phyloP scores from a whole-genome alignment of 2,113 vertebrate species.

The Corythaixoides concolor region DNA sequence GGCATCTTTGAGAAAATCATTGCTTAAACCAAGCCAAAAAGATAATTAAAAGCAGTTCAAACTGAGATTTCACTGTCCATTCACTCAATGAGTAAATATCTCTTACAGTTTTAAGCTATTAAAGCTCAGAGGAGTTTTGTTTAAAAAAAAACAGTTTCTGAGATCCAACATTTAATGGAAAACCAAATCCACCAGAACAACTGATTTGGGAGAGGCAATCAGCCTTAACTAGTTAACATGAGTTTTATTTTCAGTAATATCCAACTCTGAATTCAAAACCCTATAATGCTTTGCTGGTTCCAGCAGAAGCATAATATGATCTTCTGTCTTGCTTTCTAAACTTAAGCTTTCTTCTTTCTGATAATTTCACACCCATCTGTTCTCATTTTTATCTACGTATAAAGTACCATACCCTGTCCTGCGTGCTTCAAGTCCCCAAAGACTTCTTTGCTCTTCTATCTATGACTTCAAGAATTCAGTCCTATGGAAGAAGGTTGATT shows the following conservation, averaged over 20 bases:
- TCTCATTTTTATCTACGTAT: not conserved
- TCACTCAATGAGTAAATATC: not conserved
- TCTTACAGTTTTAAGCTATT: constrained; percentile 40
- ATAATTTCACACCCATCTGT: not conserved
- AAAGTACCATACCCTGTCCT: not conserved
- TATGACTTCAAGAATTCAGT: not conserved
- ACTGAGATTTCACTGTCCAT: constrained; percentile 10
- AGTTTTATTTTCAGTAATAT: constrained; percentile 32
- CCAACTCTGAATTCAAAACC: constrained; percentile 1
- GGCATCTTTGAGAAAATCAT: constrained; percentile 28
- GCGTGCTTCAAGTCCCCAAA: not conserved
- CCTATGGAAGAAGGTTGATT: not conserved
- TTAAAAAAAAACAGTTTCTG: not conserved
- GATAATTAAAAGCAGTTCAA: constrained; percentile 58
- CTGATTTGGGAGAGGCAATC: constrained; percentile 1
- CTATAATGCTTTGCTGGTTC: not conserved
- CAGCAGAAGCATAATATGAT: not conserved
- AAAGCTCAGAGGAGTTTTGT: constrained; percentile 27
- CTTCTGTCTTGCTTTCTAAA: not conserved
- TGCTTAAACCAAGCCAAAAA: constrained; percentile 42
- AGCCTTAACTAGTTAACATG: not conserved
- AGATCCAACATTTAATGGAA: constrained; percentile 6
- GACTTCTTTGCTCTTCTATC: not conserved
- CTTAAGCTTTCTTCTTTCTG: not conserved
- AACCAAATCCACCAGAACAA: constrained; percentile 22